These are phyloP conservation scores for Agrochola circellaris DNA, from an alignment of 2,888 invertebrate species.

Conservation along the genomic window DNA sequence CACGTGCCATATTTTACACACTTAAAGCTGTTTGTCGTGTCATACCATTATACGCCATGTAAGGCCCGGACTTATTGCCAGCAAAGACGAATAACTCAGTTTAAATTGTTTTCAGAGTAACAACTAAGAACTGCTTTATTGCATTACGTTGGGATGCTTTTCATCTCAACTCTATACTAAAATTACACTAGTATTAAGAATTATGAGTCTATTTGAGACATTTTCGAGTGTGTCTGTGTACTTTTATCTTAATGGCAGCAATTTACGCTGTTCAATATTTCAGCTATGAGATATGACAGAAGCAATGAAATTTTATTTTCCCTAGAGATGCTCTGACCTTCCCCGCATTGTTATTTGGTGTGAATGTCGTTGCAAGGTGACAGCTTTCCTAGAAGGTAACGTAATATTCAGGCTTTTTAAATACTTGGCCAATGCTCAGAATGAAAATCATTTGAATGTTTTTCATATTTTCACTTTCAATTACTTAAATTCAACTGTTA, in stretches of 20 bases:
- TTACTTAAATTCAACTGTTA: not conserved
- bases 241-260: conserved; percentile 78
- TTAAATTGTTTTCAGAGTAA: conserved; percentile 87
- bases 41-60: conserved; percentile 90
- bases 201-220: conserved; percentile 76
- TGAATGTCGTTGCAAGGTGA: conserved; percentile 52
- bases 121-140: conserved; percentile 79
- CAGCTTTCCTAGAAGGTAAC: not conserved
- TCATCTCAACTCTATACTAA: conserved; percentile 80
- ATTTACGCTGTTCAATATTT: conserved; percentile 76
- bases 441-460: not conserved
- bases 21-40: conserved; percentile 91
- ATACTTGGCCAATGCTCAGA: not conserved
- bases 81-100: conserved; percentile 85
- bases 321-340: conserved; percentile 54
- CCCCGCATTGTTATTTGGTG: conserved; percentile 27
- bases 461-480: not conserved
- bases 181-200: conserved; percentile 78
- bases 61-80: conserved; percentile 88
- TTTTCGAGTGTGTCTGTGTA: conserved; percentile 66
- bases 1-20: conserved; percentile 89
- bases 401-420: too few species aligned
- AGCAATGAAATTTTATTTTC: conserved; percentile 62
- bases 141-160: conserved; percentile 83
- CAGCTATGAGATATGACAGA: conserved; percentile 70